Evolutionary conservation across 2,797 vertebrate genomes (phyloP).

Genomic region (Lates japonicus): DNA sequence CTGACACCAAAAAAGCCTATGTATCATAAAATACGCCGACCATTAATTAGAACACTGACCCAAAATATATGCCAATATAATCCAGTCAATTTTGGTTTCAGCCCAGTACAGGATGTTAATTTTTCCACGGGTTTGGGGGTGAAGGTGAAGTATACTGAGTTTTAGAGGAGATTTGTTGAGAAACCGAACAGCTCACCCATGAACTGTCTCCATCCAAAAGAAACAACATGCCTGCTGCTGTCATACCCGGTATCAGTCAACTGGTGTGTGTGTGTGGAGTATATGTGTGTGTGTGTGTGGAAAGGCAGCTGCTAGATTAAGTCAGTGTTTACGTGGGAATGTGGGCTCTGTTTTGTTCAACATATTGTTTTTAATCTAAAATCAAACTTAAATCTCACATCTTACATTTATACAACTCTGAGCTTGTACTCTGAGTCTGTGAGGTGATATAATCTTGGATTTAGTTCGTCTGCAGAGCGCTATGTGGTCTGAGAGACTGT

Average conservation of each 20-base stretch:
- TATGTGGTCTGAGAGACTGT: conserved; percentile 29
- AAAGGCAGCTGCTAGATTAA: conserved; percentile 35
- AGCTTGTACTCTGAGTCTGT: conserved; percentile 15
- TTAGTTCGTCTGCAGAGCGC: conserved; percentile 20
- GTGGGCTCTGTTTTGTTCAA: conserved; percentile 16
- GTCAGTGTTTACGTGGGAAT: conserved; percentile 3
- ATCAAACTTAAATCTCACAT: conserved; percentile 15
- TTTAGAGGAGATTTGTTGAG: conserved; percentile 54
- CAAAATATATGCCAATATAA: background rate
- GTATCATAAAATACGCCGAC: background rate
- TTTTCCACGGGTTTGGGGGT: conserved; percentile 1
- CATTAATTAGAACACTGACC: background rate
- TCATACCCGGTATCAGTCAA: conserved; percentile 67
- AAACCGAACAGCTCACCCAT: conserved; percentile 63
- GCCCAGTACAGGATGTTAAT: conserved; percentile 13
- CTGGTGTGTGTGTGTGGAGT: conserved; percentile 22
- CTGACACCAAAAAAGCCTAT: background rate
- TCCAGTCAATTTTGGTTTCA: background rate
- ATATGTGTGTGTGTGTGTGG: conserved; percentile 1
- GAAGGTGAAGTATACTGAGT: conserved; percentile 26
- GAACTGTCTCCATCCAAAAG: conserved; percentile 69
- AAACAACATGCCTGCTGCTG: conserved; percentile 63
- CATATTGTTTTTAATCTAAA: conserved; percentile 22
- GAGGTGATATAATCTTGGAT: conserved; percentile 24
- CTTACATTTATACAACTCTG: conserved; percentile 5